phyloP scores from a whole-genome alignment of 2,888 invertebrate genomes.

The Stenoptilia bipunctidactyla region DNA sequence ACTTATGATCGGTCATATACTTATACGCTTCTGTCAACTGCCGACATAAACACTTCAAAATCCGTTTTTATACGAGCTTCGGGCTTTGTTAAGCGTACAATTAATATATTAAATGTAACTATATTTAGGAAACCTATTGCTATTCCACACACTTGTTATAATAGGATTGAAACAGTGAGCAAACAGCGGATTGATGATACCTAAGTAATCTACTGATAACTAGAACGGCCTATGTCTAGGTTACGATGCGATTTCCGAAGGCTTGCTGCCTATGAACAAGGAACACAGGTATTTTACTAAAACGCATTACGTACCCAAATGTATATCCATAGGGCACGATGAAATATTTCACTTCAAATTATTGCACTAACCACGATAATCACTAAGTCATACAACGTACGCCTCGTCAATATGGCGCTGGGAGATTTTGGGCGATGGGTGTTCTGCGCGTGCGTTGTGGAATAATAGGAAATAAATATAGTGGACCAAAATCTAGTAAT shows the following conservation, averaged over 20 bases:
- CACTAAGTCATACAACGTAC: constrained; percentile 76
- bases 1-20: constrained; percentile 74
- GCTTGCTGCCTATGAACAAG: constrained; percentile 30
- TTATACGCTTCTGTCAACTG: constrained; percentile 75
- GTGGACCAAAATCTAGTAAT: constrained; percentile 26
- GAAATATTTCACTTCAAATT: constrained; percentile 67
- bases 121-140: constrained; percentile 82
- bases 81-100: constrained; percentile 71
- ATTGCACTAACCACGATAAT: constrained; percentile 70
- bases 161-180: constrained; percentile 76
- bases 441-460: constrained; percentile 70
- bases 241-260: constrained; percentile 60
- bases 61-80: constrained; percentile 72
- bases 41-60: constrained; percentile 73
- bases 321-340: constrained; percentile 72
- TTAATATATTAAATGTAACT: constrained; percentile 84
- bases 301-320: constrained; percentile 67
- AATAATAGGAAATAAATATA: constrained; percentile 52
- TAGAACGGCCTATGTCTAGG: constrained; percentile 76
- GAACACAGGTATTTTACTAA: constrained; percentile 37
- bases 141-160: constrained; percentile 75
- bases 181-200: constrained; percentile 72
- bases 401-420: constrained; percentile 83
- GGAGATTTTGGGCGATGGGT: constrained; percentile 71
- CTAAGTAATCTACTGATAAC: constrained; percentile 72